These are phyloP conservation scores for Brachypteracias leptosomus DNA, from an alignment of 2,113 vertebrate genomes.

Conservation along the genomic window DNA sequence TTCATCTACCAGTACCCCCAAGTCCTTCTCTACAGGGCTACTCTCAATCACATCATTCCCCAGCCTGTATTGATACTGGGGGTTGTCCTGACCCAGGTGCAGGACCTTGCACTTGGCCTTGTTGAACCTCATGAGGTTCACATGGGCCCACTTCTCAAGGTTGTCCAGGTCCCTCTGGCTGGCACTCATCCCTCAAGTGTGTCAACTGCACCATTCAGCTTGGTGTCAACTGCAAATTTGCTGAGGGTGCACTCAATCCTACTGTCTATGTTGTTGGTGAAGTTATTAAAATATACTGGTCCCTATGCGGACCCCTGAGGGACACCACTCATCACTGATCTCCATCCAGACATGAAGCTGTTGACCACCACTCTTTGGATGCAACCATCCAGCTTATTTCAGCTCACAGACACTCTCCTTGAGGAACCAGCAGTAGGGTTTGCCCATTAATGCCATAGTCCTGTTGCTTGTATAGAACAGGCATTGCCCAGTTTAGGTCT, in stretches of 20 bases:
- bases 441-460: background rate
- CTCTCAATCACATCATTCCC: background rate
- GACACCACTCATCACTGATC: background rate
- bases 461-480: background rate
- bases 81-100: background rate
- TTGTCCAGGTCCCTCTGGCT: background rate
- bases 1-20: background rate
- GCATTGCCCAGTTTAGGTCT: background rate
- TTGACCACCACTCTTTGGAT: background rate
- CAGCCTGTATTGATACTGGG: background rate
- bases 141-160: background rate
- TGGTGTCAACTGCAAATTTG: background rate
- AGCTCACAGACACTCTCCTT: background rate
- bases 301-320: background rate
- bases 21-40: background rate
- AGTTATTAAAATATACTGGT: background rate
- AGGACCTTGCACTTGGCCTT: background rate
- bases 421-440: background rate
- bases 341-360: background rate
- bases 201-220: background rate
- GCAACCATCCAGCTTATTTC: background rate
- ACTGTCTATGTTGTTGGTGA: background rate
- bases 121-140: background rate
- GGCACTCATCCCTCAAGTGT: rapidly evolving
- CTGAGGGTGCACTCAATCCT: background rate